phyloP scores from a whole-genome alignment of 2,888 invertebrate species.

The Morpho deidamia region DNA sequence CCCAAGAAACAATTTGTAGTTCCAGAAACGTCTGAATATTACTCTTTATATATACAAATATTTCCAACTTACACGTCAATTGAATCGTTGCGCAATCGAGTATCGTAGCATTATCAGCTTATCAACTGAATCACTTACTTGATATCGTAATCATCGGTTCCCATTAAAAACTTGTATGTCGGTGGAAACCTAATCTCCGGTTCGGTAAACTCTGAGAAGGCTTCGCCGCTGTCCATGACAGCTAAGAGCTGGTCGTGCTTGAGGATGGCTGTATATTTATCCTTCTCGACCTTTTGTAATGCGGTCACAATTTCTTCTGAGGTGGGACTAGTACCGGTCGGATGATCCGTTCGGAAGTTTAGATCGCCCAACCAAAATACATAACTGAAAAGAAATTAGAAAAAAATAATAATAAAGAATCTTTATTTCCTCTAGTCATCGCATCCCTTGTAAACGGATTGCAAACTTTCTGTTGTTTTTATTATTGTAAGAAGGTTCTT shows the following conservation, averaged over 20 bases:
- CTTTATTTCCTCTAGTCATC: too few relatives aligned
- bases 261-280: slow-evolving; percentile 81
- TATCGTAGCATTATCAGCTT: background rate
- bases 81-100: too few relatives aligned
- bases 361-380: slow-evolving; percentile 96
- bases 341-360: slow-evolving; percentile 88
- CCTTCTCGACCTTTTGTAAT: slow-evolving; percentile 81
- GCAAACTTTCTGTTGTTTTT: too few relatives aligned
- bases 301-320: slow-evolving; percentile 82
- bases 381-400: slow-evolving; percentile 77
- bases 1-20: too few relatives aligned
- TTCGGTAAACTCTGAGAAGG: slow-evolving; percentile 90
- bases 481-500: too few relatives aligned
- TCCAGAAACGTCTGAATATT: too few relatives aligned
- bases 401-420: too few relatives aligned
- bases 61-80: too few relatives aligned
- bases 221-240: slow-evolving; percentile 85
- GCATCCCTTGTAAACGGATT: too few relatives aligned
- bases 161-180: slow-evolving; percentile 90
- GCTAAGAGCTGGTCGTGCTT: slow-evolving; percentile 86
- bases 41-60: too few relatives aligned
- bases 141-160: slow-evolving; percentile 86
- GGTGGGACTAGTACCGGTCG: slow-evolving; percentile 78
- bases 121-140: slow-evolving; percentile 78
- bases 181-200: slow-evolving; percentile 88